Conservation (phyloP, 2,797 vertebrate genomes). For the Cuniculus paca region DNA sequence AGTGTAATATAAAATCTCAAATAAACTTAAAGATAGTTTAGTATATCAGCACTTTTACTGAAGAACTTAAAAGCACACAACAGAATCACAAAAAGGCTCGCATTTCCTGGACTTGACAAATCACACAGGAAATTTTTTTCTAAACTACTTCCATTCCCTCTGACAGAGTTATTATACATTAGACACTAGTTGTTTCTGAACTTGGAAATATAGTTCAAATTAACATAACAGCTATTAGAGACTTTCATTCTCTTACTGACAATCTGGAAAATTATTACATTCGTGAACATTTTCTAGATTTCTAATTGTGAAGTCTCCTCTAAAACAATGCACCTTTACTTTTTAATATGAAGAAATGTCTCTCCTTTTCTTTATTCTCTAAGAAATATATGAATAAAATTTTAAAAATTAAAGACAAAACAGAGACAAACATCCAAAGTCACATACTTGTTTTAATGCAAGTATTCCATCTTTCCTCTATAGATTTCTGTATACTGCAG, state of each 20-base stretch:
- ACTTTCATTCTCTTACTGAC: background rate
- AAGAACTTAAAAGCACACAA: slow-evolving; percentile 38
- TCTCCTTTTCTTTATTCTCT: background rate
- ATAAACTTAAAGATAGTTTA: slow-evolving; percentile 46
- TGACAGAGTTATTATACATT: background rate
- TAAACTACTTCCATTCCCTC: slow-evolving; percentile 30
- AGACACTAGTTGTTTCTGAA: slow-evolving; percentile 37
- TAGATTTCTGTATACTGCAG: background rate
- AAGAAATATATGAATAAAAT: background rate
- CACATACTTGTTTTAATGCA: background rate
- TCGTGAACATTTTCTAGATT: background rate
- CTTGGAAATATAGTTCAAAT: slow-evolving; percentile 6
- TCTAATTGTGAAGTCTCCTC: slow-evolving; percentile 19
- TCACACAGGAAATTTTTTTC: slow-evolving; percentile 21
- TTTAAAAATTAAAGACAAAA: background rate
- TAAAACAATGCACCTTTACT: slow-evolving; percentile 49
- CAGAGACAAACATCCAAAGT: background rate
- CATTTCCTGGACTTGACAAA: slow-evolving; percentile 25
- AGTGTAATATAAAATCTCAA: slow-evolving; percentile 35
- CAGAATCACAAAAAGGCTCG: background rate
- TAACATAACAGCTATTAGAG: background rate
- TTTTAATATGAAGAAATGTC: slow-evolving; percentile 1
- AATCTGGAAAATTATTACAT: slow-evolving; percentile 13
- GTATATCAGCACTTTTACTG: background rate
- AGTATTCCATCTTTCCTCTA: background rate